Percentiles rank a stretch among this genome's conserved stretches.
These are phyloP conservation scores for Anoplolepis gracilipes DNA, from an alignment of 1,140 invertebrate genomes.

Conservation along the genomic window DNA sequence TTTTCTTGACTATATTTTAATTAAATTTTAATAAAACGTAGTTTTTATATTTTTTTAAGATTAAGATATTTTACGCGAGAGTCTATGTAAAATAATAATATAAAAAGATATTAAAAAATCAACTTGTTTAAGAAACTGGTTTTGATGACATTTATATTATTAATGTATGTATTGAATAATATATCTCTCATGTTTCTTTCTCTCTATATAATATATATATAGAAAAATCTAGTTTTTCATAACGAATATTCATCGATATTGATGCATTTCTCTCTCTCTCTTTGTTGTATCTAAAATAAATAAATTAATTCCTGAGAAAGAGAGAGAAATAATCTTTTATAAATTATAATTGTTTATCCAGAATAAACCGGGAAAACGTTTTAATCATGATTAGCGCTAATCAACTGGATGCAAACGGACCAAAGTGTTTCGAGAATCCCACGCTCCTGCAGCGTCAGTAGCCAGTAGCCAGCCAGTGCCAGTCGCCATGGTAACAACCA, in stretches of 20 bases:
- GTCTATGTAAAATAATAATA: too few relatives aligned
- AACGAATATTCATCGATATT: not conserved
- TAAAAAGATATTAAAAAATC: not conserved
- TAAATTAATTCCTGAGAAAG: not conserved
- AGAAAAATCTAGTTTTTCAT: not conserved
- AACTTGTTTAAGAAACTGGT: not conserved
- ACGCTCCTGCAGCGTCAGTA: conserved; percentile 50
- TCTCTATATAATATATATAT: not conserved
- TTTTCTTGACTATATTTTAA: not conserved
- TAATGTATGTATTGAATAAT: not conserved
- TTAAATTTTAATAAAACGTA: not conserved
- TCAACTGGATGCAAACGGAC: not conserved
- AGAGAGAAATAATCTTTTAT: not conserved
- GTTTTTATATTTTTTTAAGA: not conserved
- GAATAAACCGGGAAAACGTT: not conserved
- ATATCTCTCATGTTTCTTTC: not conserved
- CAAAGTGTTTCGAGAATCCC: not conserved
- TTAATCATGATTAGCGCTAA: not conserved
- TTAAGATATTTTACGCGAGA: not conserved
- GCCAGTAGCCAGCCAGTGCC: conserved; percentile 73
- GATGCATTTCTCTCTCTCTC: not conserved
- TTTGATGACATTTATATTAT: not conserved
- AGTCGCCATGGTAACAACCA: conserved; percentile 74
- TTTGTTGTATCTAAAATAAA: too few relatives aligned
- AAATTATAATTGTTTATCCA: not conserved